phyloP scores from a whole-genome alignment of 2,888 invertebrate species.

The Cephonodes hylas region DNA sequence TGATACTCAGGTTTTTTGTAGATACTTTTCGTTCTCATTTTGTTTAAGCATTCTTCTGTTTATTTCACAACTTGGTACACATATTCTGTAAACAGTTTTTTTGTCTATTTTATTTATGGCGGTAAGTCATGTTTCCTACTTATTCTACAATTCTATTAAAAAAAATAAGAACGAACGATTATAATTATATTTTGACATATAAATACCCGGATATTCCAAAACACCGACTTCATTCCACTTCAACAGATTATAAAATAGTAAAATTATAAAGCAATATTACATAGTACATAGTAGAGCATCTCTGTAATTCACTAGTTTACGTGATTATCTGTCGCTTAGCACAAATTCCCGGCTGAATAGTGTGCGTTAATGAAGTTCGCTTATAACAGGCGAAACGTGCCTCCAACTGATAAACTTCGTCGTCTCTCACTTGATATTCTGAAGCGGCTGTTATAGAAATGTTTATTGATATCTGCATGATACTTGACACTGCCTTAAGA shows the following conservation, averaged over 20 bases:
- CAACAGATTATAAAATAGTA: neutral
- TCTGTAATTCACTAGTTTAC: slow-evolving; percentile 45
- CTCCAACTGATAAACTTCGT: slow-evolving; percentile 20
- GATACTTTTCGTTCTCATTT: too few relatives aligned
- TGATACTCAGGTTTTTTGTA: too few relatives aligned
- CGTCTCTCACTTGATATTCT: slow-evolving; percentile 6
- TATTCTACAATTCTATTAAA: too few relatives aligned
- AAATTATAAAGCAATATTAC: neutral
- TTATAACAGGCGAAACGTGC: slow-evolving; percentile 32
- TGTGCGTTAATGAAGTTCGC: slow-evolving; percentile 48
- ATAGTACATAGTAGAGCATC: neutral
- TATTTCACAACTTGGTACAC: too few relatives aligned
- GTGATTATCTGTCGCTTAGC: slow-evolving; percentile 54
- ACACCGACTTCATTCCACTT: neutral
- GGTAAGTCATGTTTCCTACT: too few relatives aligned
- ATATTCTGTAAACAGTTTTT: too few relatives aligned
- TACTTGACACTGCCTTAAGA: neutral
- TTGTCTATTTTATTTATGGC: too few relatives aligned
- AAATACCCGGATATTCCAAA: neutral
- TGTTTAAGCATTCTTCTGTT: too few relatives aligned
- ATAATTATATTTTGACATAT: too few relatives aligned
- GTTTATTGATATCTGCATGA: slow-evolving; percentile 7
- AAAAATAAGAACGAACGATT: too few relatives aligned
- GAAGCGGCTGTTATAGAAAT: slow-evolving; percentile 3
- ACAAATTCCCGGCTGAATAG: slow-evolving; percentile 55